Evolutionary conservation across 2,888 invertebrate genomes (phyloP), one percentile per base, ranked within the genome.

Genomic region (Caenorhabditis sp.): DNA sequence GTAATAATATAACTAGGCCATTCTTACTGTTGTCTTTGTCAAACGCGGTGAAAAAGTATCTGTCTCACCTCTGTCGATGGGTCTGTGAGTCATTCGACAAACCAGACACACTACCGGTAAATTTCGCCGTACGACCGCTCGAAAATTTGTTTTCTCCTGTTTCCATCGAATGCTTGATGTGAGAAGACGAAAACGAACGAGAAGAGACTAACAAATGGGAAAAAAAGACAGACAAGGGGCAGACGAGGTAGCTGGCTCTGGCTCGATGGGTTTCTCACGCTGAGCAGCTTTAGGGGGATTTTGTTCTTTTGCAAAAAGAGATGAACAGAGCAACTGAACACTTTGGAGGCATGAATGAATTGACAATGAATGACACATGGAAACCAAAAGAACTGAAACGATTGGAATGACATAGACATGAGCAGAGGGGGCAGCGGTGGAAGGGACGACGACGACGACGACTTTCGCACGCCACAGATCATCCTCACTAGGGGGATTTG

Each of bases 1-100:
- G 26, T 51, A 53, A 67, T 58, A 47, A 18, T 22, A 58, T 69
- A 60, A 60, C 37, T 69, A 26, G 69, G 70, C 58, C 40, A 61
- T 61, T 44, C 61, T 22, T 32, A 40, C 60, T 40, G 28, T 60
- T n/a, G 22, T 11, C 24, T 40, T 15, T 15, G 26, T 22, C 24
- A 22, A 53, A 4, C 24, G 53, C 20, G 24, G 37, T 2, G 9
- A 37, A 40, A 60, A 60, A 60, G 60, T 22, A 11, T 35, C 55
- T 32, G 32, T 18, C 18, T 28, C 18, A 18, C 55, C 32, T 40
- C 11, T n/a, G 2, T 2, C 40, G 13, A 40, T 40, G 40, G 13
- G 40, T n/a, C 15, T 58, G n/a, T n/a, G 56, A 68, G 37, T 68
- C 56, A 68, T 47, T 68, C 32, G 9, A 26, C 44, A 58, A 68